Conservation (phyloP, 1,140 invertebrate species). For the Hypothenemus hampei region DNA sequence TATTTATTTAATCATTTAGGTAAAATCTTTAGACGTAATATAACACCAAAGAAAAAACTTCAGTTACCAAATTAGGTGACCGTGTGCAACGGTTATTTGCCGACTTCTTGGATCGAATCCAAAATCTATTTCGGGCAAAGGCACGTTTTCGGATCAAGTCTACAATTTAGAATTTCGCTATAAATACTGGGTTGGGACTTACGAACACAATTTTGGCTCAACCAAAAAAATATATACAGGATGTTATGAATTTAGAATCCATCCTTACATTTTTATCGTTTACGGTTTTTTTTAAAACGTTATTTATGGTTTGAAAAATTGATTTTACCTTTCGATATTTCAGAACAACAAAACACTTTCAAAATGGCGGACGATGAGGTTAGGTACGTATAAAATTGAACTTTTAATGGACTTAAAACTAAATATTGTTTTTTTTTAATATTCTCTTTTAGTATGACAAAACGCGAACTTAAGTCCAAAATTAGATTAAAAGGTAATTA, state of each 20-base stretch:
- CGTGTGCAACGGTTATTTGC: conserved; percentile 8
- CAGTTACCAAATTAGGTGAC: conserved; percentile 15
- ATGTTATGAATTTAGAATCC: too few relatives aligned
- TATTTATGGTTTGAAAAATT: too few relatives aligned
- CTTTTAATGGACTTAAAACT: background rate
- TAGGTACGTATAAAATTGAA: conserved; percentile 61
- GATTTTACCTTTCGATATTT: conserved; percentile 12
- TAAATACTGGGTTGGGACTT: conserved; percentile 6
- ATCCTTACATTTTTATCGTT: too few relatives aligned
- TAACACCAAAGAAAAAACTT: background rate
- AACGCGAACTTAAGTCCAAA: conserved; percentile 7
- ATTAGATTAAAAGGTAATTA: conserved; percentile 38
- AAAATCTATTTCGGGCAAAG: conserved; percentile 4
- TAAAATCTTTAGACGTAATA: background rate
- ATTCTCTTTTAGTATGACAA: conserved; percentile 34
- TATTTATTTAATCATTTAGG: background rate
- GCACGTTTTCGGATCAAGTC: background rate
- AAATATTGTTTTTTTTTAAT: conserved; percentile 29
- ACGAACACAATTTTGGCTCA: too few relatives aligned
- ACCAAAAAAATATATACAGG: too few relatives aligned
- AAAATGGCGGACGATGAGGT: conserved; percentile 86
- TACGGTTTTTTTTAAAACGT: too few relatives aligned
- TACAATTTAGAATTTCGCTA: conserved; percentile 4
- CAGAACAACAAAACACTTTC: conserved; percentile 46
- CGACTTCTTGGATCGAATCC: conserved; percentile 4